Base-by-base conservation (phyloP, 1,140 invertebrate genomes). In the Lamellibrachia luymesi region DNA sequence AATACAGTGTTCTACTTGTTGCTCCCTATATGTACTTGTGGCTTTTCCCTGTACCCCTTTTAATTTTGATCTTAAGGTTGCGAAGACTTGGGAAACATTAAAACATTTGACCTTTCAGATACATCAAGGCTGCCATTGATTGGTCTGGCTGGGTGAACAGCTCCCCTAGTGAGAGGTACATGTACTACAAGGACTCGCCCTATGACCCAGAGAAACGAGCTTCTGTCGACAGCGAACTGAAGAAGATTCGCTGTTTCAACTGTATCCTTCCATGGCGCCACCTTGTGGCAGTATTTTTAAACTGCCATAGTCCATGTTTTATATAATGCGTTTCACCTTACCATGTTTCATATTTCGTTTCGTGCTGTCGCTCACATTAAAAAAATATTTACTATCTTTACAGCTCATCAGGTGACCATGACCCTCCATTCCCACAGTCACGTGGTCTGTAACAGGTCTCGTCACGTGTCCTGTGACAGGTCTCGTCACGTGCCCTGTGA, bases 191-290 rank as follows among this genome's bases (percentile, higher is more conserved):
- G 49, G 92, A 92, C 50, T 51, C 56, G 8, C 8, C 13, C 92
- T 52, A 92, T n/a, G 56, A 92, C 51, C 8, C 50, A 17, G 50
- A 92, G 2, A 49, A 10, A 13, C 10, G 38, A 17, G 38, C 56
- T 5, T 13, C 49, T 2, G 92, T 92, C 52, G 56, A 50, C 25
- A 51, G 5, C 10, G 92, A 92, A 56, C 92, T 92, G 92, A 92
- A 92, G 38, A 92, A 92, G 51, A 92, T 92, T 49, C 38, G 38
- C 27, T 92, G 92, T 50, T 92, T 92, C 50, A 92, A 92, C 51
- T 92, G 56, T 92, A 92, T 92, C 91, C 91, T 91, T 80, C 13
- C 0, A 22, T 80, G 64, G 7, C 64, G 64, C 64, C 64, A 80
- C 2, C 64, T 80, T 4, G 5, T 80, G 64, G 64, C 38, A 38